Conservation (phyloP, 2,113 vertebrate species). For the Macaca mulatta region DNA sequence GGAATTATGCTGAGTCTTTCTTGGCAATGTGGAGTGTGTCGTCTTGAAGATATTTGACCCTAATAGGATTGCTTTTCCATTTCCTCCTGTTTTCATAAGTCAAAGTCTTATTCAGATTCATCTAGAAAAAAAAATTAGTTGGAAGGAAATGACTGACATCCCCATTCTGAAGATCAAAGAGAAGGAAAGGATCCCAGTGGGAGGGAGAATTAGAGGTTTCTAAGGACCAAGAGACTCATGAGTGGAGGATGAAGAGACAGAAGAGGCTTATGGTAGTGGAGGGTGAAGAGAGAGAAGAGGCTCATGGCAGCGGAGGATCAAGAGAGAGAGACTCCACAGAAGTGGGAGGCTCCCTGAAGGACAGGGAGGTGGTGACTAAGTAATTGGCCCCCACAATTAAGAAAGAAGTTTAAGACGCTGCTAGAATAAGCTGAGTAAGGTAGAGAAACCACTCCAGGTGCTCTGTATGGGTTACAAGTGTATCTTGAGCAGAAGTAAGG, state of each 20-base stretch:
- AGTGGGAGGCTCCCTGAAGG: not conserved
- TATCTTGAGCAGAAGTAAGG: not conserved
- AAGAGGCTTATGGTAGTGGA: not conserved
- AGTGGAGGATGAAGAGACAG: not conserved
- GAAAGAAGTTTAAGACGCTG: not conserved
- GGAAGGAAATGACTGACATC: not conserved
- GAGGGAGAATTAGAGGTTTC: not conserved
- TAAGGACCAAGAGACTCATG: not conserved
- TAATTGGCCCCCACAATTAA: not conserved
- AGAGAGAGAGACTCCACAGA: not conserved
- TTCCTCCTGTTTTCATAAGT: conserved; percentile 42
- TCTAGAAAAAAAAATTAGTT: not conserved
- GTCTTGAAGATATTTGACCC: conserved; percentile 36
- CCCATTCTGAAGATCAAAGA: conserved; percentile 18
- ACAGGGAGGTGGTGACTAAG: not conserved
- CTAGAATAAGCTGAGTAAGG: not conserved
- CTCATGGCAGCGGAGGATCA: not conserved
- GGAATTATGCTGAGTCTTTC: conserved; percentile 25
- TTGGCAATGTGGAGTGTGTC: conserved; percentile 26
- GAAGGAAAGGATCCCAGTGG: not conserved
- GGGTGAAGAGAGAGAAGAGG: not conserved
- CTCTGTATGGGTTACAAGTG: not conserved
- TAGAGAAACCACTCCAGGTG: not conserved
- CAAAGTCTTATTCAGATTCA: not conserved
- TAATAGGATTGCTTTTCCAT: conserved; percentile 16